Evolutionary conservation across 2,113 vertebrate species (phyloP).

Genomic region (Myodes glareolus): DNA sequence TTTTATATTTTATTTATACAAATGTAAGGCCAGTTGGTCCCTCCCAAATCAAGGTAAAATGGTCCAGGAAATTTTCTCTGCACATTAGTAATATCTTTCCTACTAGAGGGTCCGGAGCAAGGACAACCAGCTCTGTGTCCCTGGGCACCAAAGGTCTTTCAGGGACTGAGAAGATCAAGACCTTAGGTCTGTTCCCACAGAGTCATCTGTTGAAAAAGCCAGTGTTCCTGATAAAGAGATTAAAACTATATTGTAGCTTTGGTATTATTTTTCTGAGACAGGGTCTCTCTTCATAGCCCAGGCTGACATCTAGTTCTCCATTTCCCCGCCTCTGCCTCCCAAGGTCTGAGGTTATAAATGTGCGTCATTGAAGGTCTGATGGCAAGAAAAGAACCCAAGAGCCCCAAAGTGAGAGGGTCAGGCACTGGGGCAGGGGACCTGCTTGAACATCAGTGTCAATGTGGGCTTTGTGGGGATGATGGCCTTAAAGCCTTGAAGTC

Average conservation of each 20-base stretch:
- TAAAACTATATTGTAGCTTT: neutral
- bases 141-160: neutral
- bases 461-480: neutral
- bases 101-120: neutral
- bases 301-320: neutral
- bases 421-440: neutral
- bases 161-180: neutral
- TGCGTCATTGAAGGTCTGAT: neutral
- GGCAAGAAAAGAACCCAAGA: neutral
- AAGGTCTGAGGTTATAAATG: neutral
- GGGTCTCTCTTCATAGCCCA: neutral
- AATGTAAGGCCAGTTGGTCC: neutral
- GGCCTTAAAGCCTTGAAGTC: neutral
- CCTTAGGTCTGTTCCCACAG: neutral
- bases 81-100: neutral
- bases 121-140: neutral
- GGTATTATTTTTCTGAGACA: neutral
- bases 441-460: neutral
- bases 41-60: neutral
- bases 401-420: neutral
- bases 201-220: neutral
- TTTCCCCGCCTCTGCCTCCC: neutral
- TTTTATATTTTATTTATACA: neutral
- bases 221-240: neutral
- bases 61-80: neutral